Evolutionary conservation across 2,797 vertebrate genomes (phyloP), one percentile per base, ranked within the genome.

Genomic region (Falco rusticolus): DNA sequence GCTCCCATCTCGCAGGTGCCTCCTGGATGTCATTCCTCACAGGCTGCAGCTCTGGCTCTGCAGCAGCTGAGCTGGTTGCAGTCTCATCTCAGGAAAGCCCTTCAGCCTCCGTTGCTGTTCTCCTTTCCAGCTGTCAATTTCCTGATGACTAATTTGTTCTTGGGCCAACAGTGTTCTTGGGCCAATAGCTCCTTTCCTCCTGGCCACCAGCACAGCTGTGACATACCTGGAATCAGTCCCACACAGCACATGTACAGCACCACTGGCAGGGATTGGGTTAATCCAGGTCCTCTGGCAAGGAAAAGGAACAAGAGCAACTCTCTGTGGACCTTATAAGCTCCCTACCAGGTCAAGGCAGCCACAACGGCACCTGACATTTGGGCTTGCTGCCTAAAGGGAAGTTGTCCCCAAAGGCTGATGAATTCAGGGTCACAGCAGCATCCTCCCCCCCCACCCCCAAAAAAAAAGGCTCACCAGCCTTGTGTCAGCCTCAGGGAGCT

Each of bases 21-120:
- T 50, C 24, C 82, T 37, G 79, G 33, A 9, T 4, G 25, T 34
- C 54, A 6, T 33, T 69, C 53, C 16, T 43, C 1, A 0, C 31
- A 43, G 21, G 24, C 26, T 61, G 75, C 0, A 0, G 63, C 0
- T 1, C 81, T 3, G 0, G 71, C 26, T 51, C 61, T 47, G n/a
- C 65, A 12, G 69, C 0, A 0, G 43, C 71, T 28, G 59, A 29
- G 51, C 41, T 65, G 41, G 47, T n/a, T 78, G 56, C 39, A 51
- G 26, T 45, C 56, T 74, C 5, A 0, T 18, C 53, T 61, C 1
- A 1, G 70, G 70, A 89, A 93, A 80, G 78, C 51, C 84, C 41
- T 65, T 77, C 65, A 75, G 47, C 16, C 31, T 37, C 25, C 0
- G 2, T 41, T 47, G 60, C 41, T 47, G 4, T 77, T 41, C 65